Evolutionary conservation across 2,113 vertebrate genomes (phyloP), one percentile per base, ranked within the genome.

Genomic region (Ailuropoda melanoleuca): DNA sequence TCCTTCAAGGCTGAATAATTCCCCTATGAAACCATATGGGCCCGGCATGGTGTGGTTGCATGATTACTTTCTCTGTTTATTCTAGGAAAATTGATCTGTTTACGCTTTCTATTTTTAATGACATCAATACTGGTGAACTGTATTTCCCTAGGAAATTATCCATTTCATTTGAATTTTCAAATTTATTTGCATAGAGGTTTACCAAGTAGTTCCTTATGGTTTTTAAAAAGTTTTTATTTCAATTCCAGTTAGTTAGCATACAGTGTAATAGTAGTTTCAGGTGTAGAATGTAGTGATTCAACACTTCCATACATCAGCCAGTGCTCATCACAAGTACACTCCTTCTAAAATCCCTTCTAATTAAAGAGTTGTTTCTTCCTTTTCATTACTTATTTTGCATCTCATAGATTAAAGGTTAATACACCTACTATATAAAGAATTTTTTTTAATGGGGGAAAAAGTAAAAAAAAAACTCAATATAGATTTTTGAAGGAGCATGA

Each of bases 81-180:
- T 84, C 18, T 82, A 48, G 29, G 29, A 90, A 72, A 72, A 39
- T 60, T 66, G 8, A 6, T 82, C 18, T 70, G 13, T 72, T 75
- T 43, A 66, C 48, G 29, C 34, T 93, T 94, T 83, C 21, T 97
- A 12, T 50, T 90, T 85, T 84, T 75, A 46, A 48, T 78, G 29
- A 53, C 4, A 18, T 84, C 31, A 72, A 19, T 82, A n/a, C 24
- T 93, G 56, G 18, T 50, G 34, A 92, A 62, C 3, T 92, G 0
- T 88, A 24, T 89, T 90, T 92, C 34, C 26, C 18, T 60, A 78
- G 9, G 53, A n/a, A 82, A 90, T 53, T 86, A 77, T 64, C 9
- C 17, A 46, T 50, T 96, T 96, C 74, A 78, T 64, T 75, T 88
- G n/a, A 6, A 92, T 48, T 92, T 85, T 93, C 46, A 88, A 91